Evolutionary conservation across 2,113 vertebrate species (phyloP).

Genomic region (Urocolius indicus): DNA sequence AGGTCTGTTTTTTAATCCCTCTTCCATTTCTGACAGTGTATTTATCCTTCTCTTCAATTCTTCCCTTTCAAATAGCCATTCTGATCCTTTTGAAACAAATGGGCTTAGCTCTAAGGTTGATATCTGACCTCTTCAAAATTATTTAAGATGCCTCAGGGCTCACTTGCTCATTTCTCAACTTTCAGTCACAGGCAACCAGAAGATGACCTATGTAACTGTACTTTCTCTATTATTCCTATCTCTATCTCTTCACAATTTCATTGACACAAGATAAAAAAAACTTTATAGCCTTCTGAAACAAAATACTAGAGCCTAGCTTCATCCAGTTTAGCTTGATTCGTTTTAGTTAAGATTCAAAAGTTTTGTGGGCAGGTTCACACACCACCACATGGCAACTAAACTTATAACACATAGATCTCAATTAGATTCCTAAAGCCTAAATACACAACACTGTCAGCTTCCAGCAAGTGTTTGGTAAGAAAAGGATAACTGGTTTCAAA

Average conservation of each 20-base stretch:
- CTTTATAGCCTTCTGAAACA: background rate
- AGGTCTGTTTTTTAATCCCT: background rate
- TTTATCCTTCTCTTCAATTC: background rate
- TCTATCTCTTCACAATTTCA: background rate
- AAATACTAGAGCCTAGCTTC: background rate
- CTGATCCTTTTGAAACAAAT: background rate
- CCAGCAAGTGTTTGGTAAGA: background rate
- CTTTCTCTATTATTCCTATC: background rate
- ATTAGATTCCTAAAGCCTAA: background rate
- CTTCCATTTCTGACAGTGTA: background rate
- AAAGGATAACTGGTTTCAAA: background rate
- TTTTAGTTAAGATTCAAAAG: background rate
- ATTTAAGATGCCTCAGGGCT: background rate
- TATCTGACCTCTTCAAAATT: conserved; percentile 20
- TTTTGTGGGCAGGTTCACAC: background rate
- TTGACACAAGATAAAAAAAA: background rate
- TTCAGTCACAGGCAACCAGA: background rate
- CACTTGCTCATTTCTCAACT: conserved; percentile 10
- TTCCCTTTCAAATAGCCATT: background rate
- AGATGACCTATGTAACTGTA: background rate
- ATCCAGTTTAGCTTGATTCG: background rate
- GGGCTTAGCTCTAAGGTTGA: background rate
- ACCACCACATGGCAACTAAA: background rate
- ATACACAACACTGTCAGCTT: background rate
- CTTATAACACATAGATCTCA: background rate